Percentiles rank a stretch among this genome's conserved stretches.
These are phyloP conservation scores for Drosophila anomalata DNA, from an alignment of 2,888 invertebrate genomes.

Conservation along the genomic window DNA sequence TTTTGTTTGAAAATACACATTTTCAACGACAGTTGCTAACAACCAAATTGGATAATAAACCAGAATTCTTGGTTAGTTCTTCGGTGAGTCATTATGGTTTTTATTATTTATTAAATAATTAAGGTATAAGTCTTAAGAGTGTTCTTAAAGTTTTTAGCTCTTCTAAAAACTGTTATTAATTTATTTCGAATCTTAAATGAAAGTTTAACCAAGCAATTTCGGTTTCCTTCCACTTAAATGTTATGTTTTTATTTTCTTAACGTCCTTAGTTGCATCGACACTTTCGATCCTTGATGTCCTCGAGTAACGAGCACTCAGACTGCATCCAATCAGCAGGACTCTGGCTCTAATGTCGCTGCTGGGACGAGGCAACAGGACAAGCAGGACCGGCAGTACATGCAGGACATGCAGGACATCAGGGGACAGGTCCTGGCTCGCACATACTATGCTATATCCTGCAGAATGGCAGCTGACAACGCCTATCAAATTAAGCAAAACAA, in stretches of 20 bases:
- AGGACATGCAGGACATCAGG: not conserved
- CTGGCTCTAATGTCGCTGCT: not conserved
- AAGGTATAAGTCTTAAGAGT: no score
- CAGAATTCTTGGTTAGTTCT: not conserved
- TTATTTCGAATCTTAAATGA: not conserved
- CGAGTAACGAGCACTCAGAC: not conserved
- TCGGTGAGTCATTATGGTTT: constrained; percentile 9
- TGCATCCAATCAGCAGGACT: constrained; percentile 1
- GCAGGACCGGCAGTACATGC: not conserved
- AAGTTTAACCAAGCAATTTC: no score
- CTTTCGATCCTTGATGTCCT: constrained; percentile 4
- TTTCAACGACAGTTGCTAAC: constrained; percentile 17
- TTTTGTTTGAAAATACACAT: constrained; percentile 14
- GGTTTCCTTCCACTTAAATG: not conserved
- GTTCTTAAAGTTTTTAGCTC: no score
- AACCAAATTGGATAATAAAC: constrained; percentile 24
- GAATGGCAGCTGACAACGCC: constrained; percentile 71
- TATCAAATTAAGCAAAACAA: constrained; percentile 78
- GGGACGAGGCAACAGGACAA: not conserved
- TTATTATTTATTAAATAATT: no score
- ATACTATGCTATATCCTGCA: constrained; percentile 13
- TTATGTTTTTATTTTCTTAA: not conserved
- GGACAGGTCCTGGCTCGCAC: not conserved
- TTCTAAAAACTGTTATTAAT: not conserved
- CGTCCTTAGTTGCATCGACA: not conserved